A percentile compares a stretch with the other conserved stretches of the same genome.
phyloP scores from a whole-genome alignment of 2,888 invertebrate genomes.

The Drosophila greeni region DNA sequence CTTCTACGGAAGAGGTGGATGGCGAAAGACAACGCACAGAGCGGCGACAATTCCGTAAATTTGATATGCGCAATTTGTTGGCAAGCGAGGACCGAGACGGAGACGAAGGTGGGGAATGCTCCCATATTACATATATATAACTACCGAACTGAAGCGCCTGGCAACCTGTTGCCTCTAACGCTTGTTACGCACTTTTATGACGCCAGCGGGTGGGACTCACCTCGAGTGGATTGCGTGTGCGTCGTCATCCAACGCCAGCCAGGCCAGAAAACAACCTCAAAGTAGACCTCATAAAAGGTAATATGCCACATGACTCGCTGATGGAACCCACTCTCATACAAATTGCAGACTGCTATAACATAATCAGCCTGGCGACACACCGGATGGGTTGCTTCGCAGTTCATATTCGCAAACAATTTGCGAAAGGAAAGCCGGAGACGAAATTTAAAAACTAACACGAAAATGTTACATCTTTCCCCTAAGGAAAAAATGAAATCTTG shows the following conservation, averaged over 20 bases:
- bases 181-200: slow-evolving; percentile 56
- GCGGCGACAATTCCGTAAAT: slow-evolving; percentile 66
- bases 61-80: slow-evolving; percentile 74
- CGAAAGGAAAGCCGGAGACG: too few relatives aligned
- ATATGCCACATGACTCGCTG: slow-evolving; percentile 49
- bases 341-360: slow-evolving; percentile 40
- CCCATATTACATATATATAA: slow-evolving; percentile 32
- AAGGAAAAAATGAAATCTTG: background rate
- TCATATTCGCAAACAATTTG: slow-evolving; percentile 5
- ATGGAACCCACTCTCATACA: slow-evolving; percentile 31
- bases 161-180: slow-evolving; percentile 41
- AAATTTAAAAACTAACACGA: slow-evolving; percentile 1
- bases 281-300: slow-evolving; percentile 58
- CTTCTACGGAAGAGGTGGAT: slow-evolving; percentile 19
- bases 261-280: slow-evolving; percentile 23
- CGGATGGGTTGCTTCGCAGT: slow-evolving; percentile 4
- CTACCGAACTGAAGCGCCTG: slow-evolving; percentile 26
- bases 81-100: slow-evolving; percentile 46
- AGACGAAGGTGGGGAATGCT: slow-evolving; percentile 9
- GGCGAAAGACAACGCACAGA: slow-evolving; percentile 7
- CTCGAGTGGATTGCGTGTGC: slow-evolving; percentile 37
- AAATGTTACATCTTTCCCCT: background rate
- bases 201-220: slow-evolving; percentile 26
- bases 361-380: slow-evolving; percentile 46
- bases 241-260: slow-evolving; percentile 5